Base-by-base conservation (phyloP, 2,113 vertebrate genomes). In the Rutilus rutilus region DNA sequence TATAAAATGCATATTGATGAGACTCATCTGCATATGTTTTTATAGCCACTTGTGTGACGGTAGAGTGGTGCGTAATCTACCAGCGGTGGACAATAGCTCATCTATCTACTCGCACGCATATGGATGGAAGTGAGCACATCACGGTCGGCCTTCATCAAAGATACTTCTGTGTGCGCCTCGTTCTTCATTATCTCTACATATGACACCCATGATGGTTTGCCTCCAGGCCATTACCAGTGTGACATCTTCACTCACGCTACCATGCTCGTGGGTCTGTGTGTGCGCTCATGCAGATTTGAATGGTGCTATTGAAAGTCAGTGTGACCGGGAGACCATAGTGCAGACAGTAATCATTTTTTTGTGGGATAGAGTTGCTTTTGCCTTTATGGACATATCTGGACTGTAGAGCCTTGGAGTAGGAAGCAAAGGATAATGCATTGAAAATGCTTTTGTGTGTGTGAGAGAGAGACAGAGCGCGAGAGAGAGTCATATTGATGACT, bases 1-100 rank as follows among this genome's bases (percentile, higher is more conserved):
- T 84, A 67, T 85, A 42, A 47, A 78, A 76, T 60, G 57, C 50
- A 54, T 65, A 67, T 33, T 25, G 69, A 80, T 36, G 57, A 74
- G 59, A 23, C 69, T 86, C 57, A 69, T 80, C 42, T 73, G 87
- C 71, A 83, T 81, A 8, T 65, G 27, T 86, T 65, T 85, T 78
- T 67, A 54, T 60, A 65, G 82, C 54, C 60, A 33, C 65, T 85
- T 87, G 83, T 87, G 83, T 5, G 60, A 76, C 27, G 21, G 78
- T 78, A 6, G 47, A 67, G 71, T 76, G 59, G 59, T 60, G 33
- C 36, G 82, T 84, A 75, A 84, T 84, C 25, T 65, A 54, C 45
- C 80, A 23, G 45, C 19, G 9, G 62, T 82, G 62, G 80, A 67
- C 80, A 82, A 82, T 69, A 82, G 62, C 62, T 69, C 27, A 69